Base-by-base conservation (phyloP, 2,113 vertebrate species). In the Sciurus niger region DNA sequence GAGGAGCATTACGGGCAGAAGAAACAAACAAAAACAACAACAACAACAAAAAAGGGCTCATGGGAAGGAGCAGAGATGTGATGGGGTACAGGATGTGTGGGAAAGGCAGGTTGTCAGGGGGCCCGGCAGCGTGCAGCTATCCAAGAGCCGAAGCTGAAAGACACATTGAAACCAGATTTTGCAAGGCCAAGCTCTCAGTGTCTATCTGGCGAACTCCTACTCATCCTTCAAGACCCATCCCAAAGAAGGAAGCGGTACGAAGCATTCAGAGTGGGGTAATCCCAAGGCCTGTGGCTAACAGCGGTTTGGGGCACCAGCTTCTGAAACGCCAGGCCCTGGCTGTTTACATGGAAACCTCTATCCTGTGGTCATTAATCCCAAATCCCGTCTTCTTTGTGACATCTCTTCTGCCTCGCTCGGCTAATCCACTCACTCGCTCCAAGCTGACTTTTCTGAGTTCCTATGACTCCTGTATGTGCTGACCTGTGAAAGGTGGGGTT, bases 191-290 rank as follows among this genome's bases (percentile, higher is more conserved):
- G 13, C 13, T 55, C 53, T 93, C 68, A 10, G 2, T 58, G 34
- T 53, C 58, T n/a, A 18, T 48, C 85, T 63, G 25, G 40, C 5
- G 28, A 82, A 96, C 67, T 84, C 88, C 55, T 83, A 74, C 12
- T 43, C 74, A 79, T 94, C 85, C 58, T 88, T 72, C 43, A 94
- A 96, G 22, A 95, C 30, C 78, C 28, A 9, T 14, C 13, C 18
- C 85, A 67, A 85, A 79, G 78, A 51, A 74, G 13, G 51, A 11
- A 17, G 22, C 32, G n/a, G 9, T 46, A 2, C 51, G 24, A 94
- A 55, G 60, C 43, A 73, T 48, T 80, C 40, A 43, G 22, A 68
- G 43, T 16, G 17, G 34, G 72, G 1, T 32, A 32, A 63, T 60
- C 76, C 17, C 84, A 73, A 53, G 13, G 84, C 24, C 85, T 25